A percentile compares a stretch with the other conserved stretches of the same genome.
phyloP scores from a whole-genome alignment of 2,113 vertebrate genomes.

The Semicossyphus pulcher region DNA sequence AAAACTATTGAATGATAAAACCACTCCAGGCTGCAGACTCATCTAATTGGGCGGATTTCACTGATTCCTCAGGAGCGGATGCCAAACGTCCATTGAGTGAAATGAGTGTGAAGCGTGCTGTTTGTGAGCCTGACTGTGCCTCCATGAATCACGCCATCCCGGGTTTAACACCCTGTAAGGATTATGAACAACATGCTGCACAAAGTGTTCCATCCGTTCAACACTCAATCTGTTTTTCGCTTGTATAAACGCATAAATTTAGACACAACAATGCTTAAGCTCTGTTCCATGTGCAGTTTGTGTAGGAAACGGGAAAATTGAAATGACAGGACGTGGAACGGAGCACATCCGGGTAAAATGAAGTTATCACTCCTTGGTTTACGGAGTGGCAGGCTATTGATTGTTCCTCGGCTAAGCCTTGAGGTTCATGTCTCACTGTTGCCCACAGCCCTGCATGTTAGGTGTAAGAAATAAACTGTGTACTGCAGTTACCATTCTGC shows the following conservation, averaged over 20 bases:
- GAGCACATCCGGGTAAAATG: conserved; percentile 40
- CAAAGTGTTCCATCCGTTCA: conserved; percentile 8
- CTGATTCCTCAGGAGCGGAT: neutral
- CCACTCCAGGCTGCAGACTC: neutral
- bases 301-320: conserved; percentile 23
- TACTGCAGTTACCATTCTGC: conserved; percentile 31
- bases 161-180: conserved; percentile 32
- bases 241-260: conserved; percentile 33
- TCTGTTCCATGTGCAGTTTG: conserved; percentile 12
- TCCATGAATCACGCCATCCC: conserved; percentile 24
- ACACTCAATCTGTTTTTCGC: conserved; percentile 32
- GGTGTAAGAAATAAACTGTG: neutral
- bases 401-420: conserved; percentile 30
- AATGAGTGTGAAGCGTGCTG: conserved; percentile 1
- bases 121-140: neutral
- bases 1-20: neutral
- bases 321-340: conserved; percentile 45
- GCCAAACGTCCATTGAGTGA: conserved; percentile 8
- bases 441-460: neutral
- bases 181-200: conserved; percentile 38
- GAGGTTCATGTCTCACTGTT: conserved; percentile 30
- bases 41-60: neutral
- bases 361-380: conserved; percentile 48
- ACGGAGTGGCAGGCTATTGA: conserved; percentile 46
- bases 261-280: conserved; percentile 37